These are phyloP conservation scores for Monopterus albus DNA, from an alignment of 2,113 vertebrate genomes.

Conservation along the genomic window DNA sequence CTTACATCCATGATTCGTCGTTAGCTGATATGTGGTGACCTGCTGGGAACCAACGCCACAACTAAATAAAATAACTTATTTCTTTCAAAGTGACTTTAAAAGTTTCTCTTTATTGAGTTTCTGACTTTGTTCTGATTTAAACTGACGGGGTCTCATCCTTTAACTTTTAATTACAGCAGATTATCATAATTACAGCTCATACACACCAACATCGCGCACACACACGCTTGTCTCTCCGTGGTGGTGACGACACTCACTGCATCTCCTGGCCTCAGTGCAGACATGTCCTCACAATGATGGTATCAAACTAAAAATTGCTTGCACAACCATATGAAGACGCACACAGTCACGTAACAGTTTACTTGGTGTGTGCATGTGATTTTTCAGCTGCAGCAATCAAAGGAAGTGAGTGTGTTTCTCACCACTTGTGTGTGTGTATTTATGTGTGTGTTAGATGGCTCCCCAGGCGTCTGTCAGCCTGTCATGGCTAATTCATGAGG, in stretches of 20 bases:
- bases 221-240: no score
- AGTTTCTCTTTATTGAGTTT: background rate
- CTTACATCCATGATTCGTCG: no score
- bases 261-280: no score
- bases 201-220: background rate
- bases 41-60: no score
- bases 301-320: no score
- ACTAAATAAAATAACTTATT: no score
- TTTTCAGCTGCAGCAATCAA: no score
- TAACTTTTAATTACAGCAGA: background rate
- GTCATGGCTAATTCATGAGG: slow-evolving; percentile 47
- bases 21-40: background rate
- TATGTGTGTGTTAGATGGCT: slow-evolving; percentile 11
- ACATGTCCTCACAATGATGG: no score
- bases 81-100: no score
- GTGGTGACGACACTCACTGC: no score
- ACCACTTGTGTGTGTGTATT: slow-evolving; percentile 4
- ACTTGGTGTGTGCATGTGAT: background rate
- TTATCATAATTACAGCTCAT: background rate
- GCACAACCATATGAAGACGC: background rate
- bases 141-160: background rate
- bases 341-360: background rate
- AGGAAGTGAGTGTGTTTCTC: background rate
- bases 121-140: background rate
- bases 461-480: slow-evolving; percentile 33